Evolutionary conservation across 2,113 vertebrate genomes (phyloP), one percentile per base, ranked within the genome.

Genomic region (Thunnus thynnus): DNA sequence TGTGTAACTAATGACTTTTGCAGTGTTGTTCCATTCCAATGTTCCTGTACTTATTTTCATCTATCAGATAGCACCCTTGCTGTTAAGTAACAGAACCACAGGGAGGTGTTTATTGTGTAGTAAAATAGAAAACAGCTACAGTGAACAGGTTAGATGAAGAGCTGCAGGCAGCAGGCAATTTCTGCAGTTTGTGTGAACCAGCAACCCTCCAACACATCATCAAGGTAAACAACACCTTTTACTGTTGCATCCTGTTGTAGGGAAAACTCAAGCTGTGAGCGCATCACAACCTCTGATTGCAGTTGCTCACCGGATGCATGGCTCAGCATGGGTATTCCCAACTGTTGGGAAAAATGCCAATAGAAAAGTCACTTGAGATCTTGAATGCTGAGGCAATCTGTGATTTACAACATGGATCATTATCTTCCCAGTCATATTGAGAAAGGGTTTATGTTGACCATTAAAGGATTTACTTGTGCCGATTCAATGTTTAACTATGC

Each of bases 211-310:
- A 55, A 18, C 41, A 36, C 20, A 14, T 56, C 25, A 72, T 63
- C 9, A 72, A 48, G 36, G 25, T n/a, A 68, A 63, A 63, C n/a
- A 66, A 81, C 36, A 63, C 57, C 16, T 63, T 78, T 60, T 57
- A 62, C 36, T 1, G 2, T 17, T 5, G 10, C 36, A 62, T 72
- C n/a, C 48, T 30, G 32, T 36, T 4, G 2, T 20, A 41, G 54
- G 44, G 41, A 22, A 52, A 41, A 56, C 22, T 50, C 47, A 25
- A 0, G 7, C 61, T 50, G 54, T 20, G n/a, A 72, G 50, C 69
- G 51, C 62, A 72, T 41, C 46, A 71, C 32, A 36, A 66, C 32
- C 10, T 25, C 63, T 52, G 25, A 52, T 27, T 60, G 46, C 14
- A 5, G 50, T 46, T 30, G 36, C 27, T 32, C 18, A 12, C 52